phyloP scores from a whole-genome alignment of 1,140 invertebrate species.

The Drosophila ogumai region DNA sequence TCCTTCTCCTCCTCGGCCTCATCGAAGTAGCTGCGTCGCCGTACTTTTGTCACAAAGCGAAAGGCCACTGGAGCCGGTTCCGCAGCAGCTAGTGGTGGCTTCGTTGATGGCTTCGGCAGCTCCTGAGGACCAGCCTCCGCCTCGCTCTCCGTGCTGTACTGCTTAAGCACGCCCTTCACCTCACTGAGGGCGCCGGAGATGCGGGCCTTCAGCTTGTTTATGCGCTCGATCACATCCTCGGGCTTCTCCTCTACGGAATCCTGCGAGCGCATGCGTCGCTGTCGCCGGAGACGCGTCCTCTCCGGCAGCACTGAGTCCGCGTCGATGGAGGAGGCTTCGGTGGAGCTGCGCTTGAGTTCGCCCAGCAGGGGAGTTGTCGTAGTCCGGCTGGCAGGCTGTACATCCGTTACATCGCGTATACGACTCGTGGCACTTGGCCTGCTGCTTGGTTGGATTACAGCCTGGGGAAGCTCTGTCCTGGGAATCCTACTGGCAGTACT shows the following conservation, averaged over 20 bases:
- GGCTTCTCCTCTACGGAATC: conserved; percentile 72
- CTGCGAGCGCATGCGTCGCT: conserved; percentile 72
- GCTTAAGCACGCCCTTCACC: conserved; percentile 76
- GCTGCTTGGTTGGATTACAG: background rate
- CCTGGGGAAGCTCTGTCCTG: background rate
- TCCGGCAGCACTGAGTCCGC: conserved; percentile 63
- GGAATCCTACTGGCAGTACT: conserved; percentile 32
- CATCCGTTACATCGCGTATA: conserved; percentile 18
- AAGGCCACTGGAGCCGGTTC: conserved; percentile 59
- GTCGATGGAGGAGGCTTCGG: conserved; percentile 62
- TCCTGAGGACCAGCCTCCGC: conserved; percentile 32
- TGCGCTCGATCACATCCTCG: conserved; percentile 74
- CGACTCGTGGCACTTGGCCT: conserved; percentile 31
- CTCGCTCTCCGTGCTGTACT: conserved; percentile 77
- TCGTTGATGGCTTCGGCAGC: background rate
- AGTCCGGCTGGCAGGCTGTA: background rate
- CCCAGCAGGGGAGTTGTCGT: conserved; percentile 39
- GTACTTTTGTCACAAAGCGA: conserved; percentile 74
- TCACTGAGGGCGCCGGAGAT: conserved; percentile 76
- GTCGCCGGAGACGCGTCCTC: conserved; percentile 67
- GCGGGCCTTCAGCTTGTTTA: conserved; percentile 76
- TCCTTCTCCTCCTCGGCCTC: conserved; percentile 66
- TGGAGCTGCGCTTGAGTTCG: conserved; percentile 57
- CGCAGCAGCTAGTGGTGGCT: background rate
- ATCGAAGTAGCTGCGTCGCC: conserved; percentile 72